phyloP scores from a whole-genome alignment of 2,888 invertebrate genomes.

The Caenorhabditis imperialis region DNA sequence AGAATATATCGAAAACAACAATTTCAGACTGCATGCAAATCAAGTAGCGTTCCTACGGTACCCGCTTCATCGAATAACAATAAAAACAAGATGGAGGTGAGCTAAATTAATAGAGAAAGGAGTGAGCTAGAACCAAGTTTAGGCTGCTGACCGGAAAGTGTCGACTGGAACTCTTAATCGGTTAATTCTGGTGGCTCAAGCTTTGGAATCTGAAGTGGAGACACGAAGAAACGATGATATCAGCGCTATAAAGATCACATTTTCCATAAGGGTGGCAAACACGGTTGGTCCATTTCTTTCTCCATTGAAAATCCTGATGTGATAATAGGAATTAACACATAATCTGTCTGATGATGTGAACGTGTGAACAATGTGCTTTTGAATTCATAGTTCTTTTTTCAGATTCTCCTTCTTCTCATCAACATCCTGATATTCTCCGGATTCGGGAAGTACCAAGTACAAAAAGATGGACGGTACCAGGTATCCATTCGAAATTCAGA shows the following conservation, averaged over 20 bases:
- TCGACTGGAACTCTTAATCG: slow-evolving; percentile 76
- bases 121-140: too few relatives aligned
- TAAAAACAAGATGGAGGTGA: slow-evolving; percentile 47
- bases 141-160: slow-evolving; percentile 64
- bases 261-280: slow-evolving; percentile 74
- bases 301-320: too few relatives aligned
- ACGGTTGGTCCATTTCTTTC: too few relatives aligned
- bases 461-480: slow-evolving; percentile 58
- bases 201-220: slow-evolving; percentile 75
- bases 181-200: slow-evolving; percentile 75
- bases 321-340: background rate
- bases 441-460: slow-evolving; percentile 74
- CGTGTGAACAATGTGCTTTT: too few relatives aligned
- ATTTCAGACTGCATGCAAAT: slow-evolving; percentile 55
- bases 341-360: background rate
- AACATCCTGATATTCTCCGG: slow-evolving; percentile 74
- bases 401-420: slow-evolving; percentile 70
- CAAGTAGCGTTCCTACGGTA: slow-evolving; percentile 40
- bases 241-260: slow-evolving; percentile 73
- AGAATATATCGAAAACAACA: too few relatives aligned
- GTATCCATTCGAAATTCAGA: slow-evolving; percentile 15
- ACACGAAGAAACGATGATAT: slow-evolving; percentile 71
- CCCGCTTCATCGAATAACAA: slow-evolving; percentile 15
- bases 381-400: slow-evolving; percentile 16
- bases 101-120: too few relatives aligned